A percentile compares a stretch with the other conserved stretches of the same genome.
Evolutionary conservation across 2,888 invertebrate species (phyloP).

Genomic region (Panopea generosa): DNA sequence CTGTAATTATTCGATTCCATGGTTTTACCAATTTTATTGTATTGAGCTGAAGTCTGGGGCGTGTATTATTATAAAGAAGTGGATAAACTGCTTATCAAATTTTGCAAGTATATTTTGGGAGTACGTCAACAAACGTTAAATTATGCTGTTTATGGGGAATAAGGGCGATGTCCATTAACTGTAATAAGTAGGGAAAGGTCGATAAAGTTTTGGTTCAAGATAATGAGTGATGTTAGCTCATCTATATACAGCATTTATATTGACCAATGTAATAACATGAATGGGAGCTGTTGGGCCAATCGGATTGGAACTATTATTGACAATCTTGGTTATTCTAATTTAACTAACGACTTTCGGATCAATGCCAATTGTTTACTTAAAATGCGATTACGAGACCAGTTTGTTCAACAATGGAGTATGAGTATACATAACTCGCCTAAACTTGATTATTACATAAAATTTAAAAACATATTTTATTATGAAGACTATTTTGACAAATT

Average conservation of each 20-base stretch:
- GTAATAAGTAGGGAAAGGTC: conserved; percentile 12
- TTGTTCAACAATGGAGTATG: conserved; percentile 4
- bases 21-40: conserved; percentile 25
- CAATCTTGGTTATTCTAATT: conserved; percentile 7
- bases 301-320: neutral
- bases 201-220: conserved; percentile 26
- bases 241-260: neutral
- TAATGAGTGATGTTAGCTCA: conserved; percentile 8
- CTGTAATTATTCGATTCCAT: conserved; percentile 15
- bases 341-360: neutral
- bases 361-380: conserved; percentile 11
- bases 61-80: conserved; percentile 16
- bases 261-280: neutral
- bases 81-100: conserved; percentile 30
- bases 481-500: conserved; percentile 25
- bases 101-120: conserved; percentile 10
- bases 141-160: conserved; percentile 22
- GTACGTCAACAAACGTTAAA: conserved; percentile 24
- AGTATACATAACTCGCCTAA: neutral
- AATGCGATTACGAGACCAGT: conserved; percentile 9
- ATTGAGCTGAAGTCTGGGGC: conserved; percentile 23
- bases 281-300: conserved; percentile 2
- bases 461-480: conserved; percentile 10
- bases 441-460: conserved; percentile 7
- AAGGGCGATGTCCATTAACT: conserved; percentile 22